Evolutionary conservation across 1,140 invertebrate species (phyloP).

Genomic region (Heliothis virescens): DNA sequence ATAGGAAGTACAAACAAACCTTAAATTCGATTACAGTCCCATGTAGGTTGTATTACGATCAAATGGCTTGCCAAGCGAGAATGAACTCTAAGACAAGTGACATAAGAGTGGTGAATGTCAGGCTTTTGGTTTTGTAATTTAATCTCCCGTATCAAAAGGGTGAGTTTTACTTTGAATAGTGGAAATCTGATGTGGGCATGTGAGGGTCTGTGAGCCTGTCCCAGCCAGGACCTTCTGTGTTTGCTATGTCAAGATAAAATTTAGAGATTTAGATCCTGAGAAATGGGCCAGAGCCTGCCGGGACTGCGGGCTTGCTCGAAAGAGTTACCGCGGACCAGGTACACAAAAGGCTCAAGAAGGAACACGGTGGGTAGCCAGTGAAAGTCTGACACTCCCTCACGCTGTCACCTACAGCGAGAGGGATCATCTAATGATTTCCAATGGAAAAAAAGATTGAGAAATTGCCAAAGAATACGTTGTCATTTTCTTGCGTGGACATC

Average conservation of each 20-base stretch:
- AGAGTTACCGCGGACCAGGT: no score
- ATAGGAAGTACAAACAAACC: not conserved
- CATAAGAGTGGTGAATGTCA: not conserved
- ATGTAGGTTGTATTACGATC: constrained; percentile 4
- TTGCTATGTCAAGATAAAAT: not conserved
- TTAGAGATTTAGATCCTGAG: not conserved
- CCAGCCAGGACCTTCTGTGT: not conserved
- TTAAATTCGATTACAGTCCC: not conserved
- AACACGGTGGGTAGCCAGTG: no score
- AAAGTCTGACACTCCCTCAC: no score
- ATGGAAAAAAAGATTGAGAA: no score
- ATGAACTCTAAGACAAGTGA: not conserved
- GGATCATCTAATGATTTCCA: no score
- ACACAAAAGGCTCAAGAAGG: no score
- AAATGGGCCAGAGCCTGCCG: no score
- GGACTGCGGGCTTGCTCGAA: no score
- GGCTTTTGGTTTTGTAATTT: not conserved
- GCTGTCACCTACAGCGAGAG: no score
- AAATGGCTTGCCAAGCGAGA: not conserved
- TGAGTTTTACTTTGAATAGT: constrained; percentile 11
- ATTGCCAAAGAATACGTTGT: no score
- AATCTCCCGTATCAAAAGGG: constrained; percentile 19
- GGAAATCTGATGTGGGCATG: constrained; percentile 3
- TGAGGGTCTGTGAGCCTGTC: not conserved
- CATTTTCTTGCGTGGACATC: no score